Evolutionary conservation across 2,113 vertebrate species (phyloP).

Genomic region (Bambusicola thoracicus): DNA sequence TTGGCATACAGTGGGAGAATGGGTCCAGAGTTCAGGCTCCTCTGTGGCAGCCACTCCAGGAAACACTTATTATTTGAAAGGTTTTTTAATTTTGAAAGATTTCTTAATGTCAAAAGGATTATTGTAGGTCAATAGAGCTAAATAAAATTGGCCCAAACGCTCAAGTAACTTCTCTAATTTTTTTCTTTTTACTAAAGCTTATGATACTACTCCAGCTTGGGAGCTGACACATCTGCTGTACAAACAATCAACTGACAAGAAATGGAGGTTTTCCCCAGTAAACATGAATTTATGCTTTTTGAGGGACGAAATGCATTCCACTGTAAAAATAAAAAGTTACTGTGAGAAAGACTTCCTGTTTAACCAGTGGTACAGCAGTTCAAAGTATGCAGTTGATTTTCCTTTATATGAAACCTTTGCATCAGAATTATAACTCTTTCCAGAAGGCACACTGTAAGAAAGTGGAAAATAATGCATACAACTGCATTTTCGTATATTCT

Average conservation of each 20-base stretch:
- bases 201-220: not conserved
- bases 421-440: not conserved
- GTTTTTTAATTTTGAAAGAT: not conserved
- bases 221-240: not conserved
- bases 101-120: not conserved
- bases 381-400: not conserved
- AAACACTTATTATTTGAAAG: not conserved
- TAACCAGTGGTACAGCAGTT: not conserved
- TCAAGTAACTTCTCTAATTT: not conserved
- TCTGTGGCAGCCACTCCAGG: not conserved
- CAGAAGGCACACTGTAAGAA: not conserved
- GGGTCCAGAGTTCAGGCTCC: not conserved
- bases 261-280: not conserved
- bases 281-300: not conserved
- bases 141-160: not conserved
- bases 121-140: not conserved
- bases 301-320: not conserved
- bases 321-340: not conserved
- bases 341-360: not conserved
- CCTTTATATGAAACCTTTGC: not conserved
- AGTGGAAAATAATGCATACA: not conserved
- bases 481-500: not conserved
- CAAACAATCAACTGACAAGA: not conserved
- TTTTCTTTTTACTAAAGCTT: not conserved
- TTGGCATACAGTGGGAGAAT: accelerated